These are phyloP conservation scores for Paracentrotus lividus DNA, from an alignment of 53 echinoderm and acorn worm genomes.

Conservation along the genomic window DNA sequence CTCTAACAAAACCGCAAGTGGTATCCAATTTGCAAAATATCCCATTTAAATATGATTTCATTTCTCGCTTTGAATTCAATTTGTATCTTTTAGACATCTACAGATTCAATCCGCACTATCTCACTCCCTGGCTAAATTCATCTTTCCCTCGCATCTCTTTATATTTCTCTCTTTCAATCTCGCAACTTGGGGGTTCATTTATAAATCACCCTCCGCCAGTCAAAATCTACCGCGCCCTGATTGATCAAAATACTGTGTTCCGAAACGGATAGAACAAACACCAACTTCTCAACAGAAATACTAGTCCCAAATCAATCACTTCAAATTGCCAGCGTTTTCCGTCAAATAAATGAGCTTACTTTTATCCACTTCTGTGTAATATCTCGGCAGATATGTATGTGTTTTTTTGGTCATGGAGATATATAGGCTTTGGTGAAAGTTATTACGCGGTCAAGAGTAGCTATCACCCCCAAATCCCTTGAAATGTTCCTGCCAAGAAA, in stretches of 20 bases:
- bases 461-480: background rate
- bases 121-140: background rate
- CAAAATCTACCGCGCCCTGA: conserved; percentile 32
- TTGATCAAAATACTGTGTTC: conserved; percentile 57
- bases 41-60: conserved; percentile 64
- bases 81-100: conserved; percentile 40
- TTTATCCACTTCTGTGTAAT: conserved; percentile 54
- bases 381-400: conserved; percentile 26
- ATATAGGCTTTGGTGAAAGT: background rate
- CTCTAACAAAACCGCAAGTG: conserved; percentile 48
- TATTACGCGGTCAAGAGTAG: conserved; percentile 49
- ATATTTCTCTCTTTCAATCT: background rate
- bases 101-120: background rate
- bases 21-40: conserved; percentile 59
- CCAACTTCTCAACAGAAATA: conserved; percentile 17
- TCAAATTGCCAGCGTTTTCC: conserved; percentile 59
- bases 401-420: background rate
- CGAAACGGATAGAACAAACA: conserved; percentile 57
- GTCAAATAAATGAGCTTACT: conserved; percentile 66
- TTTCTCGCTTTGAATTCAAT: conserved; percentile 58
- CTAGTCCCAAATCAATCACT: conserved; percentile 34
- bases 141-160: background rate
- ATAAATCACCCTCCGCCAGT: conserved; percentile 26
- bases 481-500: conserved; percentile 38
- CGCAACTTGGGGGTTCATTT: conserved; percentile 25